These are phyloP conservation scores for Heterodera carotae DNA, from an alignment of 1,140 invertebrate genomes.

Conservation along the genomic window DNA sequence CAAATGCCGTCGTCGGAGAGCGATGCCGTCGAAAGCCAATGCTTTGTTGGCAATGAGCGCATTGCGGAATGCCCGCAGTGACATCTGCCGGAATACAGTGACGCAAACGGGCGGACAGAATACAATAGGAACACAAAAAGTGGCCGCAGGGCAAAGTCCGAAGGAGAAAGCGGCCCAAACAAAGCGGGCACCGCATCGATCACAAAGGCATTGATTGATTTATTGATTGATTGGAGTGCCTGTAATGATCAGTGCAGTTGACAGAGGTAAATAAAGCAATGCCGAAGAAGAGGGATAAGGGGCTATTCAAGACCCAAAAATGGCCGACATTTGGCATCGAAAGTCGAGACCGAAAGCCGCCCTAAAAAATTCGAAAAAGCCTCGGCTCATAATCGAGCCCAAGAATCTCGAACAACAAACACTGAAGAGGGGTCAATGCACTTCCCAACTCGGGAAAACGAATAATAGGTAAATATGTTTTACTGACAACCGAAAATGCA, in stretches of 20 bases:
- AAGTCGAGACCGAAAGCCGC: too few species aligned
- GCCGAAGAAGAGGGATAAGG: too few species aligned
- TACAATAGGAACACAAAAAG: background rate
- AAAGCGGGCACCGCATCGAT: slow-evolving; percentile 1
- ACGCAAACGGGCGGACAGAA: background rate
- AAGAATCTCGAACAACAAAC: too few species aligned
- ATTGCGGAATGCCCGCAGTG: background rate
- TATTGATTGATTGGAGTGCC: background rate
- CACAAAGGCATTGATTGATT: background rate
- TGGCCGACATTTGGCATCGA: too few species aligned
- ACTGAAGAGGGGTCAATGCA: too few species aligned
- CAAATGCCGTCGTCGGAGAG: background rate
- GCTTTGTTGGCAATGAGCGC: background rate
- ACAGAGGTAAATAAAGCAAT: too few species aligned
- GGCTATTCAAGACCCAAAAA: too few species aligned
- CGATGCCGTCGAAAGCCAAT: background rate
- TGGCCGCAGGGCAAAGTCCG: background rate
- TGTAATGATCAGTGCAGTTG: too few species aligned
- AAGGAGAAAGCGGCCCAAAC: background rate
- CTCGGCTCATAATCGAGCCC: too few species aligned
- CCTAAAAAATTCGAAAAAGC: too few species aligned
- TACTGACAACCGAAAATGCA: background rate
- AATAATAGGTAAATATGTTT: too few species aligned
- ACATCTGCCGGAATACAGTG: background rate
- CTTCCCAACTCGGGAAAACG: too few species aligned